Evolutionary conservation across 1,140 invertebrate genomes (phyloP).

Genomic region (Agrypnia vestita): DNA sequence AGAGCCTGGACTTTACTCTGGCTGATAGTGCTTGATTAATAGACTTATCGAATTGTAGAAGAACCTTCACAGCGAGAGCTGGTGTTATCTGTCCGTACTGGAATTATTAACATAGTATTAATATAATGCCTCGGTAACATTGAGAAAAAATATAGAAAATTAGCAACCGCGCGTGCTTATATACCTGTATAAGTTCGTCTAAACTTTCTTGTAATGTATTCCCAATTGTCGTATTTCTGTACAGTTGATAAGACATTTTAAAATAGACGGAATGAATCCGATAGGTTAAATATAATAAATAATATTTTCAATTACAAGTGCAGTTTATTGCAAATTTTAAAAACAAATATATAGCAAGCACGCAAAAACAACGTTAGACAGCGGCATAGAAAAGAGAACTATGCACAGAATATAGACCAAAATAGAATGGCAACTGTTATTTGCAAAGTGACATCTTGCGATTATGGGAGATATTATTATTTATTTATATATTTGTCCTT

Average conservation of each 20-base stretch:
- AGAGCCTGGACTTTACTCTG: slow-evolving; percentile 92
- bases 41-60: slow-evolving; percentile 97
- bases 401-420: too few relatives aligned
- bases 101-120: slow-evolving; percentile 66
- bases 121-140: background rate
- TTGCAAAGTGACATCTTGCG: too few relatives aligned
- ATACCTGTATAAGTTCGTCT: slow-evolving; percentile 91
- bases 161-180: background rate
- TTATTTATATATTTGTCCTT: too few relatives aligned
- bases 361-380: too few relatives aligned
- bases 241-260: slow-evolving; percentile 94
- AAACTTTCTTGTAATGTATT: slow-evolving; percentile 97
- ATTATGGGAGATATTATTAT: too few relatives aligned
- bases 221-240: slow-evolving; percentile 97
- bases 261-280: background rate
- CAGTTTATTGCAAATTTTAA: background rate
- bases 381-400: too few relatives aligned
- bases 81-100: slow-evolving; percentile 97
- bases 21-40: slow-evolving; percentile 96
- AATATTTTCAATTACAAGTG: background rate
- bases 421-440: too few relatives aligned
- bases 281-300: too few relatives aligned
- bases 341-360: too few relatives aligned
- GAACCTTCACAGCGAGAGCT: slow-evolving; percentile 91
- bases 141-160: background rate